Evolutionary conservation across 2,797 vertebrate species (phyloP).

Genomic region (Muscicapa striata): DNA sequence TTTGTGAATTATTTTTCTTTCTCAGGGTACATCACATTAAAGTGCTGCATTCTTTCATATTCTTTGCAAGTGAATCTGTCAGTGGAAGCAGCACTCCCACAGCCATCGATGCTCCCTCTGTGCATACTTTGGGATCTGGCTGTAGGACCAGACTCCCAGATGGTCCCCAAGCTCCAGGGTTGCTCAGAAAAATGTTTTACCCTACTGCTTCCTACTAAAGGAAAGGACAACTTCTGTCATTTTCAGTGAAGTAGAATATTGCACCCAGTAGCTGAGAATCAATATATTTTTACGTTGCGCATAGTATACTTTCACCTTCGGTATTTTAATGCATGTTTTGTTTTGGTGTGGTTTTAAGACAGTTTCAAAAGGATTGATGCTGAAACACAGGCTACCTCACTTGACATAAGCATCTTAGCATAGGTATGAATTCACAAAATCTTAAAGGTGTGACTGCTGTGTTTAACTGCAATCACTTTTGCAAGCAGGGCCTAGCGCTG

Average conservation of each 20-base stretch:
- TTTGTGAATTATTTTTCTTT: background rate
- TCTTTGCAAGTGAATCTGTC: background rate
- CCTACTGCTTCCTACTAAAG: background rate
- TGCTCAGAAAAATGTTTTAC: background rate
- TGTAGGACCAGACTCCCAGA: background rate
- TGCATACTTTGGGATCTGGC: background rate
- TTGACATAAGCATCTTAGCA: background rate
- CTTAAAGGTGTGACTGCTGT: background rate
- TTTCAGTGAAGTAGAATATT: background rate
- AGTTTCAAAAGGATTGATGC: background rate
- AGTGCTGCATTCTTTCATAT: background rate
- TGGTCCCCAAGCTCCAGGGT: background rate
- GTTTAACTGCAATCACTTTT: background rate
- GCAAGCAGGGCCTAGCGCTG: background rate
- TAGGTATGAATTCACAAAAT: background rate
- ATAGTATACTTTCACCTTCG: background rate
- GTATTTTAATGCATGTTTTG: background rate
- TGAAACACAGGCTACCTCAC: background rate
- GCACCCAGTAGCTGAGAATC: background rate
- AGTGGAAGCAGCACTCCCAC: background rate
- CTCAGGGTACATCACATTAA: background rate
- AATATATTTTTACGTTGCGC: background rate
- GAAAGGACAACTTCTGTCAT: background rate
- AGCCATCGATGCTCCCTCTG: accelerated
- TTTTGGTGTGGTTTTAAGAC: background rate